Evolutionary conservation across 1,140 invertebrate genomes (phyloP).

Genomic region (Drosophila repleta): DNA sequence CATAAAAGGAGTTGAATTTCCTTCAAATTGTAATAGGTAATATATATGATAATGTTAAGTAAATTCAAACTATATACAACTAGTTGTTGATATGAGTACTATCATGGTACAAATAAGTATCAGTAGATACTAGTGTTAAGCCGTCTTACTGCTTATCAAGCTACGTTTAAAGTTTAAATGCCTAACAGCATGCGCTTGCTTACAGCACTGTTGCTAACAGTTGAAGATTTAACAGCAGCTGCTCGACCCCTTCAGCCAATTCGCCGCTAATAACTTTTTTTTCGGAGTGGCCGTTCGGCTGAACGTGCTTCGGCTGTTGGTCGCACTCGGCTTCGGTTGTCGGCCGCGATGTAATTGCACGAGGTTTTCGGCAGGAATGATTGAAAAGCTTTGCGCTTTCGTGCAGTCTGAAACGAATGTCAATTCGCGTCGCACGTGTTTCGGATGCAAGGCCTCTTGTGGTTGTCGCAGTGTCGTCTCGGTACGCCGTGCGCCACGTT

Average conservation of each 20-base stretch:
- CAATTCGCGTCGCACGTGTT: slow-evolving; percentile 67
- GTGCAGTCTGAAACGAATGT: slow-evolving; percentile 68
- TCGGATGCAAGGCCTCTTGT: slow-evolving; percentile 29
- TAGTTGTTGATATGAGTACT: no score
- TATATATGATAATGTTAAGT: no score
- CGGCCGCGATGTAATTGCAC: not conserved
- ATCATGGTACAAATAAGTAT: no score
- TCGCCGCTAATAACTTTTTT: slow-evolving; percentile 12
- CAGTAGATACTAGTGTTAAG: no score
- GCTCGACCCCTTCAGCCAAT: slow-evolving; percentile 10
- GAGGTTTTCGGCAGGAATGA: slow-evolving; percentile 12
- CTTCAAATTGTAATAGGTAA: no score
- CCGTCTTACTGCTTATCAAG: no score
- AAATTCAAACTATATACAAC: no score
- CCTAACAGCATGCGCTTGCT: no score
- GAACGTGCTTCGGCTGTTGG: not conserved
- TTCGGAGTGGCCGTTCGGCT: slow-evolving; percentile 26
- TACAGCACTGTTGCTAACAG: not conserved
- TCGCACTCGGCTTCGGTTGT: not conserved
- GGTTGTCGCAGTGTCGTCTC: slow-evolving; percentile 26
- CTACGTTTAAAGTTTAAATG: no score
- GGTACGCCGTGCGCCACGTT: slow-evolving; percentile 27
- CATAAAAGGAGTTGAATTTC: not conserved
- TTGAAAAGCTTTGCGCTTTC: slow-evolving; percentile 36
- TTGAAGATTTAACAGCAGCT: no score